phyloP scores from a whole-genome alignment of 2,888 invertebrate genomes.

The Eurois occulta region DNA sequence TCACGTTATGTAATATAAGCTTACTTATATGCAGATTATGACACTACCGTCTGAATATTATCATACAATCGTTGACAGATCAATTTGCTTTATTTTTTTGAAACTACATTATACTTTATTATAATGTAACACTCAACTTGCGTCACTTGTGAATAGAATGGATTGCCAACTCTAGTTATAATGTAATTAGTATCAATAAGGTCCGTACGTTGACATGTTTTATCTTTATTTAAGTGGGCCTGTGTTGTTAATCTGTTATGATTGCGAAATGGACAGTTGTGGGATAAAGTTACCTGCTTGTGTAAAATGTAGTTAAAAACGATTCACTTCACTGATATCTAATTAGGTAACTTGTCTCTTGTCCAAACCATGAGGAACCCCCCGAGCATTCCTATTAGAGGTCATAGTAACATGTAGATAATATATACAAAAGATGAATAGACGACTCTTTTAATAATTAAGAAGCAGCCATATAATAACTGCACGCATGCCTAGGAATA shows the following conservation, averaged over 20 bases:
- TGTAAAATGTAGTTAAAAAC: background rate
- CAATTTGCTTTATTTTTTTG: constrained; percentile 43
- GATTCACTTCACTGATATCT: background rate
- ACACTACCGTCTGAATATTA: constrained; percentile 55
- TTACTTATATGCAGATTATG: constrained; percentile 67
- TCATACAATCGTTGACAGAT: constrained; percentile 38
- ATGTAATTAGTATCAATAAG: constrained; percentile 25
- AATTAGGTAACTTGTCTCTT: background rate
- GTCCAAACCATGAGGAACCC: background rate
- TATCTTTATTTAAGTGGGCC: constrained; percentile 7
- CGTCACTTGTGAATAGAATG: constrained; percentile 32
- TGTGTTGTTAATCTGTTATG: background rate
- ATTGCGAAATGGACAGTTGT: background rate
- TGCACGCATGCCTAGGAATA: constrained; percentile 33
- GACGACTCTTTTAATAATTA: background rate
- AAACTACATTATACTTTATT: constrained; percentile 22
- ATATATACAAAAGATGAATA: background rate
- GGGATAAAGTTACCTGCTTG: background rate
- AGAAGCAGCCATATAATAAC: background rate
- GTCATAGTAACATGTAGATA: background rate
- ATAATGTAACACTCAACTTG: constrained; percentile 35
- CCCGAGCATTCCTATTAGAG: background rate
- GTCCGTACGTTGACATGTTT: constrained; percentile 15
- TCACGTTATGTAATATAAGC: constrained; percentile 63
- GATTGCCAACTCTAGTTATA: constrained; percentile 20